phyloP scores from a whole-genome alignment of 1,140 invertebrate species.

The Yoshiicerus persimilis region DNA sequence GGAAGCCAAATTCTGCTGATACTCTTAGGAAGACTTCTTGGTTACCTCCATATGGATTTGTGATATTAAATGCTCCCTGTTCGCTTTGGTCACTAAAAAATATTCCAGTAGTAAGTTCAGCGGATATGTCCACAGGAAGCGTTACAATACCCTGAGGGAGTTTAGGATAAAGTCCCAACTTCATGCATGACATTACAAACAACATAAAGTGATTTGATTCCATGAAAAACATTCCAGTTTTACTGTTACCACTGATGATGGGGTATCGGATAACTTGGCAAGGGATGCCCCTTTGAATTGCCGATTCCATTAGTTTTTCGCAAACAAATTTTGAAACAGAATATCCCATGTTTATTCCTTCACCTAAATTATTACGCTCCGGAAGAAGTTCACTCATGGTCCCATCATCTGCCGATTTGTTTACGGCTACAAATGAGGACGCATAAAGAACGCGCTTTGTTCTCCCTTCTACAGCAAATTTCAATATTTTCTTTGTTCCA shows the following conservation, averaged over 20 bases:
- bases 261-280: neutral
- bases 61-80: neutral
- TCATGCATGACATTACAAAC: neutral
- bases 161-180: neutral
- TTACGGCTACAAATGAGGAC: neutral
- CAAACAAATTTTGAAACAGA: neutral
- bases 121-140: neutral
- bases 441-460: constrained; percentile 5
- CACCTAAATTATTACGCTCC: neutral
- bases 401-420: neutral
- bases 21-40: neutral
- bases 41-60: neutral
- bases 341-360: neutral
- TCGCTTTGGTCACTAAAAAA: neutral
- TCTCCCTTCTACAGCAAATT: neutral
- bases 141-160: neutral
- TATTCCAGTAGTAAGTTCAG: neutral
- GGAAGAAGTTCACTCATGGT: neutral
- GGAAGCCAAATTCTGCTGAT: neutral
- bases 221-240: neutral
- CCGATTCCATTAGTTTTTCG: neutral
- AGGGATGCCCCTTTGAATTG: neutral
- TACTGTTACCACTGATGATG: neutral
- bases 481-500: neutral
- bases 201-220: neutral